Conservation (phyloP, 2,888 invertebrate species). For the Actias luna region DNA sequence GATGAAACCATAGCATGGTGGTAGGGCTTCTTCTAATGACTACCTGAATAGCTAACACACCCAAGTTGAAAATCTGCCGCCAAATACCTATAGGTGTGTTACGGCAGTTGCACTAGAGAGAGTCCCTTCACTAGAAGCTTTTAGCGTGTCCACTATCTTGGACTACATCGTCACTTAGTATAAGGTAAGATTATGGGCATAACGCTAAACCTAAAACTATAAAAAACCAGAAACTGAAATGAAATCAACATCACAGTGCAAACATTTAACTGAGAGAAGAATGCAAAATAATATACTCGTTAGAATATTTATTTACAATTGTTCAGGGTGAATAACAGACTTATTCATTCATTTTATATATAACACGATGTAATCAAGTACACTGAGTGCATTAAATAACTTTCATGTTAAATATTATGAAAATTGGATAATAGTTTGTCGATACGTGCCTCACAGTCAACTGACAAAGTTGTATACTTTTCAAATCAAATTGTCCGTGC, state of each 20-base stretch:
- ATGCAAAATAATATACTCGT: background rate
- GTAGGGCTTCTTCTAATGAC: too few species aligned
- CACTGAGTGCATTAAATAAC: slow-evolving; percentile 7
- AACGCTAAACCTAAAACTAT: too few species aligned
- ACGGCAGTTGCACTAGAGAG: too few species aligned
- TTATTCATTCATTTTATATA: background rate
- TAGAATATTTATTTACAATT: background rate
- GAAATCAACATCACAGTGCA: background rate
- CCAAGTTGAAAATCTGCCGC: too few species aligned
- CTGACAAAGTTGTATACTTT: slow-evolving; percentile 25
- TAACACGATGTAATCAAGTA: background rate
- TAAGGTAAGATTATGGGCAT: too few species aligned
- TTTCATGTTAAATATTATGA: slow-evolving; percentile 23
- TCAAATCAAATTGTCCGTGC: slow-evolving; percentile 36
- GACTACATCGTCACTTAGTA: too few species aligned
- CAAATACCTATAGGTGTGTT: too few species aligned
- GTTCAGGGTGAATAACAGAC: background rate
- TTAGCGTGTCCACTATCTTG: too few species aligned
- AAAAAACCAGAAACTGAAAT: background rate
- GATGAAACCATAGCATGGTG: too few species aligned
- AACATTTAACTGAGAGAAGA: background rate
- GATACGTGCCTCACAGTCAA: slow-evolving; percentile 31
- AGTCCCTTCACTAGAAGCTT: too few species aligned
- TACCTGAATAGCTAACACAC: too few species aligned
- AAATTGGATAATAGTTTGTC: slow-evolving; percentile 23